phyloP scores from a whole-genome alignment of 2,113 vertebrate genomes.

The Trogon surrucura region DNA sequence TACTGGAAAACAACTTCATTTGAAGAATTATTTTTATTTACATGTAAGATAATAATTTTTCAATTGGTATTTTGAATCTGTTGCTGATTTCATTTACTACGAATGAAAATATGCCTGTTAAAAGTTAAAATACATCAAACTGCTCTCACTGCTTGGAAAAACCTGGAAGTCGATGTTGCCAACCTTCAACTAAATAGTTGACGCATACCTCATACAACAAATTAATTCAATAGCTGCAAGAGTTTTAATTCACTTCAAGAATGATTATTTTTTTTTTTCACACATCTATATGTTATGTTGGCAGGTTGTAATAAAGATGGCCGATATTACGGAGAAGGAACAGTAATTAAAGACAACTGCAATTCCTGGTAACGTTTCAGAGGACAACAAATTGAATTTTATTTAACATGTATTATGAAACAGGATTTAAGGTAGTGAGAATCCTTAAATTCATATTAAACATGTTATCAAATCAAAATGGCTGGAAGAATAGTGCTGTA shows the following conservation, averaged over 20 bases:
- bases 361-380: slow-evolving; percentile 78
- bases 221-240: not conserved
- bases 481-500: not conserved
- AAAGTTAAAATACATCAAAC: not conserved
- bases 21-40: not conserved
- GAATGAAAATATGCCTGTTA: not conserved
- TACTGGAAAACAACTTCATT: not conserved
- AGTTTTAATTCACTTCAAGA: not conserved
- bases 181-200: not conserved
- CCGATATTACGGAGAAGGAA: slow-evolving; percentile 72
- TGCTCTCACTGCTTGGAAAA: not conserved
- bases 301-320: slow-evolving; percentile 78
- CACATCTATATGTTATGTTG: slow-evolving; percentile 44
- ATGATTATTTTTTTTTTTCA: slow-evolving; percentile 13
- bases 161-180: not conserved
- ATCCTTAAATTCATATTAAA: not conserved
- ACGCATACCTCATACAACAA: not conserved
- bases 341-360: slow-evolving; percentile 79
- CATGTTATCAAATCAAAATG: not conserved
- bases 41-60: not conserved
- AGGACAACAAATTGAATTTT: slow-evolving; percentile 9
- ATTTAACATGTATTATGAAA: not conserved
- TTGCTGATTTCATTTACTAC: not conserved
- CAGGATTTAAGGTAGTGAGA: not conserved
- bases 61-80: not conserved